Evolutionary conservation across 1,140 invertebrate genomes (phyloP), one percentile per base, ranked within the genome.

Genomic region (Stegodyphus mimosarum): DNA sequence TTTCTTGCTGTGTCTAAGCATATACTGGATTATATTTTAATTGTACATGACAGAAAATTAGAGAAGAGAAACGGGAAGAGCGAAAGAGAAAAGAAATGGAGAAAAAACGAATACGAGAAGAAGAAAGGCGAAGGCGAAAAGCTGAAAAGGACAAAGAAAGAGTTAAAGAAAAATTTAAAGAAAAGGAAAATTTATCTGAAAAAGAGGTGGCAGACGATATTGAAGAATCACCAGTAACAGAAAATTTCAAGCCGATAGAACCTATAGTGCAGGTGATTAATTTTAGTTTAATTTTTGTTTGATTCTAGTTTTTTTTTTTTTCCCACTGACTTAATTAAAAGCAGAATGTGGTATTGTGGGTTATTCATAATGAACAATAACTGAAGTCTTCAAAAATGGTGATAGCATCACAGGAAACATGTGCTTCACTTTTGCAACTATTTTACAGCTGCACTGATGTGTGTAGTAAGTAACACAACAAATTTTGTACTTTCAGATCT

Each of bases 101-200:
- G 69, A 88, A 91, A 88, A 91, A 92, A 88, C 90, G 92, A 87
- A 51, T 85, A 11, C 79, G 81, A 53, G 86, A 87, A 74, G 87
- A 88, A 55, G 86, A 86, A 77, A 63, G 88, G 48, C 73, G 87
- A 33, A 72, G 79, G 7, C 79, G 77, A 71, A 88, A 87, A 78
- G 86, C 86, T 53, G 87, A 86, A 80, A 87, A 86, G 33, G 84
- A 88, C 55, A 87, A 87, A 75, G 67, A 87, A 78, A 70, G 67
- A 15, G 52, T 77, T 50, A 86, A 87, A 75, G 66, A 72, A 50
- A 87, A 86, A 55, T 53, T 63, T 53, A 81, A 83, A 72, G 83
- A 86, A 15, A 85, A 80, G 63, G 86, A 87, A 18, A 79, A 60
- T 15, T 83, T 71, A 11, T 67, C 79, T 6, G 86, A 87, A 49